These are phyloP conservation scores for Parascotia fuliginaria DNA, from an alignment of 2,888 invertebrate species.

Conservation along the genomic window DNA sequence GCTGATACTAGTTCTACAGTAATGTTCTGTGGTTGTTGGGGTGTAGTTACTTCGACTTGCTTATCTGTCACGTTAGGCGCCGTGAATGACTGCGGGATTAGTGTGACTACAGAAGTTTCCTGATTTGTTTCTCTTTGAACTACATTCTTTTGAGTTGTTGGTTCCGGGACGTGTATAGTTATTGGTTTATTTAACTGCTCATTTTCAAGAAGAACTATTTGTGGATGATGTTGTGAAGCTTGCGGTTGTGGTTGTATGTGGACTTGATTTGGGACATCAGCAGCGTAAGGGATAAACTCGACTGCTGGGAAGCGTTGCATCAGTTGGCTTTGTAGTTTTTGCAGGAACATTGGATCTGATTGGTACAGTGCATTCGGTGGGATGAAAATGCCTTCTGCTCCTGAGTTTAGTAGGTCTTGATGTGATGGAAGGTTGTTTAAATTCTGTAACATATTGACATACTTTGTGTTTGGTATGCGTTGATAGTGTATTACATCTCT, in stretches of 20 bases:
- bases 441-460: constrained; percentile 22
- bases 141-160: constrained; percentile 63
- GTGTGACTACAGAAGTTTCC: constrained; percentile 63
- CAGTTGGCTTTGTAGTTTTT: constrained; percentile 74
- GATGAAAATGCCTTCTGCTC: constrained; percentile 69
- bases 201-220: constrained; percentile 64
- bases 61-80: constrained; percentile 61
- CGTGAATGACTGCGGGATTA: constrained; percentile 60
- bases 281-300: constrained; percentile 75
- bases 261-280: constrained; percentile 52
- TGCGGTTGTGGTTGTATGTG: constrained; percentile 36
- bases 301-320: constrained; percentile 71
- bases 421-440: constrained; percentile 60
- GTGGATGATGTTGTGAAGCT: constrained; percentile 40
- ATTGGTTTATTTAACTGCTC: constrained; percentile 58
- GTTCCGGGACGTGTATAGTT: constrained; percentile 51
- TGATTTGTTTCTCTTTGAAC: constrained; percentile 75
- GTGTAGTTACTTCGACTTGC: constrained; percentile 52
- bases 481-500: background rate
- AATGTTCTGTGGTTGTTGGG: constrained; percentile 55
- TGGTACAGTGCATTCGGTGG: constrained; percentile 79
- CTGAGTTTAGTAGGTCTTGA: constrained; percentile 66
- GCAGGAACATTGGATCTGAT: constrained; percentile 79
- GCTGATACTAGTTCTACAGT: constrained; percentile 56
- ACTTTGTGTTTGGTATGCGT: background rate